Evolutionary conservation across 2,888 invertebrate genomes (phyloP).

Genomic region (Leucophenga maculata): DNA sequence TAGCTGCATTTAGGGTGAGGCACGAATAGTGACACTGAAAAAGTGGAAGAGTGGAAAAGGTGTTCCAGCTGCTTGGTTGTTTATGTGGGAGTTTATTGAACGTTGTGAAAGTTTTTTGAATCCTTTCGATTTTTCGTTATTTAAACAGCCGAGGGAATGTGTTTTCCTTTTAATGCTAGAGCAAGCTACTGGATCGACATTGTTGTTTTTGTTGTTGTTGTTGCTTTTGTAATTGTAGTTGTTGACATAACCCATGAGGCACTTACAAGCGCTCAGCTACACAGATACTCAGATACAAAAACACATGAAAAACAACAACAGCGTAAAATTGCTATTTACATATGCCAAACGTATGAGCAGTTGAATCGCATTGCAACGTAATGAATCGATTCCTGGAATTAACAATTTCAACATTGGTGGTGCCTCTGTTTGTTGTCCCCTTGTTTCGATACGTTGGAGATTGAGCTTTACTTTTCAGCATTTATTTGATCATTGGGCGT

Average conservation of each 20-base stretch:
- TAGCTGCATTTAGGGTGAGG: slow-evolving; percentile 53
- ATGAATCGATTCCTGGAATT: slow-evolving; percentile 52
- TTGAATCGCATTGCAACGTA: slow-evolving; percentile 15
- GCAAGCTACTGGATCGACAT: background rate
- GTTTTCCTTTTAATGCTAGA: background rate
- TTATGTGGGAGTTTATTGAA: background rate
- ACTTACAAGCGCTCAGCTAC: background rate
- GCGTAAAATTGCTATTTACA: slow-evolving; percentile 62
- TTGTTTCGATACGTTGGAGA: background rate
- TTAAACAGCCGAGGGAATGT: background rate
- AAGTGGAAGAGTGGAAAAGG: slow-evolving; percentile 24
- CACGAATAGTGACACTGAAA: slow-evolving; percentile 35
- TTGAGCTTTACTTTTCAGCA: slow-evolving; percentile 22
- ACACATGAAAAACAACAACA: background rate
- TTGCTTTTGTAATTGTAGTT: slow-evolving; percentile 57
- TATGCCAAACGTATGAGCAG: slow-evolving; percentile 50
- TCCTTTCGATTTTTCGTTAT: background rate
- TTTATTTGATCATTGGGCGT: slow-evolving; percentile 35
- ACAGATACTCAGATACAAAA: background rate
- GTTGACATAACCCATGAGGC: slow-evolving; percentile 57
- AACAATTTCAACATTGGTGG: slow-evolving; percentile 40
- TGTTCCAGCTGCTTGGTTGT: background rate
- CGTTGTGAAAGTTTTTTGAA: background rate
- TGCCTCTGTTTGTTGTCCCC: background rate
- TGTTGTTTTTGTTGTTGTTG: slow-evolving; percentile 18